Conservation (phyloP, 2,888 invertebrate genomes). For the Xylota sylvarum region DNA sequence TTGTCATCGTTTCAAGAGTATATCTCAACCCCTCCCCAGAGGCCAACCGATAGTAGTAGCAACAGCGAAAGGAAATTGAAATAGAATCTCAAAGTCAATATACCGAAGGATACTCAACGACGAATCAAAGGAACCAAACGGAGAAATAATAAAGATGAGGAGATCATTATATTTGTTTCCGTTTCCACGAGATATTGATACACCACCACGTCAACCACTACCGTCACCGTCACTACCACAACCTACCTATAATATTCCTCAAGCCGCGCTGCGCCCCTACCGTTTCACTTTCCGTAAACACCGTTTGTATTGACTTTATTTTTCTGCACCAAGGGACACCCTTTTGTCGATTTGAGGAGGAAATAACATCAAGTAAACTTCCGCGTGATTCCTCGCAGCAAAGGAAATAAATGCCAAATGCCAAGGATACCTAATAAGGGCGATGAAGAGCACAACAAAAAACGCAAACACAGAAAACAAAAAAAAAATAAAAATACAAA, state of each 20-base stretch:
- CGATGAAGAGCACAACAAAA: constrained; percentile 31
- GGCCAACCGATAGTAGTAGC: constrained; percentile 32
- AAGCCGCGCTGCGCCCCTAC: neutral
- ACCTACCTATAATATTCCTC: constrained; percentile 23
- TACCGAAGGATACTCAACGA: constrained; percentile 54
- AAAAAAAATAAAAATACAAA: constrained; percentile 4
- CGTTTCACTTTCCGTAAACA: constrained; percentile 41
- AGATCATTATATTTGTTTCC: constrained; percentile 71
- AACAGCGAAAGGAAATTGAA: constrained; percentile 64
- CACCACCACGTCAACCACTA: constrained; percentile 24
- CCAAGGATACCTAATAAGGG: constrained; percentile 66
- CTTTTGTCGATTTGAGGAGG: constrained; percentile 63
- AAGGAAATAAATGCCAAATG: constrained; percentile 63
- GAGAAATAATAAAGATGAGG: constrained; percentile 64
- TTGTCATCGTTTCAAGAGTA: constrained; percentile 55
- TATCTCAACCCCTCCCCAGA: constrained; percentile 39
- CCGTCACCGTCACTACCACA: constrained; percentile 34
- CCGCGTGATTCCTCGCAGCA: constrained; percentile 69
- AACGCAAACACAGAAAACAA: neutral
- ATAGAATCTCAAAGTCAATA: constrained; percentile 70
- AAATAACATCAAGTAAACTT: constrained; percentile 72
- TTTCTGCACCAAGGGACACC: constrained; percentile 67
- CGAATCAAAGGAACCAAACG: constrained; percentile 62
- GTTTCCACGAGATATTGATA: constrained; percentile 70
- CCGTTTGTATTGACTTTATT: constrained; percentile 64